Base-by-base conservation (phyloP, 2,888 invertebrate species). In the Lasiommata megera region DNA sequence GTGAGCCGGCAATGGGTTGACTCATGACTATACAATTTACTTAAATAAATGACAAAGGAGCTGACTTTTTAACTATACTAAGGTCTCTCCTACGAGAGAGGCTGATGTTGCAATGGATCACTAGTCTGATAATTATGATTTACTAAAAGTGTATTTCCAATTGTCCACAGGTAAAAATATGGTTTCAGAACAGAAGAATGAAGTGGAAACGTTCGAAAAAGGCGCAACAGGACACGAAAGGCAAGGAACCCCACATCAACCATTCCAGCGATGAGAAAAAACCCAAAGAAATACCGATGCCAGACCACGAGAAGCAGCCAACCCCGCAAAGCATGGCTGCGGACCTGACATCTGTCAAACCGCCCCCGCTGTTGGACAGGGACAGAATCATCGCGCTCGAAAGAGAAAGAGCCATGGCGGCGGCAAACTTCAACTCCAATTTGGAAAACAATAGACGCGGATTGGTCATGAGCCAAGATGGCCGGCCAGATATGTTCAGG, bases 111-210 rank as follows among this genome's bases (percentile, higher is more conserved):
- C n/a, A n/a, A n/a, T n/a, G n/a, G n/a, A n/a, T 23, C 2, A 23
- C 5, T 23, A 23, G 23, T 5, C 5, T 23, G 23, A 23, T 23
- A 5, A 23, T 23, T 23, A 23, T 23, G 23, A 23, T 23, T 23
- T 23, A 2, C 5, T 23, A 23, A 23, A 23, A 23, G 5, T 3
- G 23, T 9, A 11, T 34, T 46, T 50, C 52, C 38, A 38, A 60
- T 75, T 79, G 65, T 69, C 73, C 73, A 9, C 93, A 98, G 96
- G 98, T 98, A 63, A 98, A 98, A 93, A 98, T 98, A 73, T 98
- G 98, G 99, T 99, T 99, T 86, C 99, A 99, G 93, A 99, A 99
- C 83, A 93, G 99, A 50, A 94, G 99, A 71, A 99, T 99, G 99
- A 99, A 99, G 81, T 98, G 98, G 98, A 99, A 99, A 82, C 92